Base-by-base conservation (phyloP, 2,113 vertebrate species). In the Alces alces region DNA sequence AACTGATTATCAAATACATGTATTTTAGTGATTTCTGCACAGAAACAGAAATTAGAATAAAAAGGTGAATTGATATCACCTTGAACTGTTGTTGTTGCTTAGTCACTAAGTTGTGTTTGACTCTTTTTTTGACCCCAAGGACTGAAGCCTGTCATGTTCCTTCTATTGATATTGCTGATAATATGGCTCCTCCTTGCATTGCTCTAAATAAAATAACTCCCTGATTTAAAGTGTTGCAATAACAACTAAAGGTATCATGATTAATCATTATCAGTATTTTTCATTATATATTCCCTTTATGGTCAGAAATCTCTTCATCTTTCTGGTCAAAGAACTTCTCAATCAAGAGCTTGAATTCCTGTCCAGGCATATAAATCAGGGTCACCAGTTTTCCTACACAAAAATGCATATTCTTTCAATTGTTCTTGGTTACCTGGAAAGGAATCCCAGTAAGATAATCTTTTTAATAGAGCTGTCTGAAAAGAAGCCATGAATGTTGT, bases 1-100 rank as follows among this genome's bases (percentile, higher is more conserved):
- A n/a, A 30, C 2, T 0, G 1, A 9, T 8, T 45, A 78, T n/a
- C 39, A 79, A 7, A 27, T 12, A 9, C 3, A 36, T 30, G 45
- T 39, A 13, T n/a, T 1, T 14, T 43, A 66, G 11, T 19, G 11
- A 23, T 50, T 28, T 64, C 47, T 83, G 36, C 39, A 57, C 21
- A 54, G 4, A 64, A 64, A 64, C 14, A 33, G 14, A 78, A 78
- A 45, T 45, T 76, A 43, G 6, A 76, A 45, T 43, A 43, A 76
- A 76, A 45, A 45, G 3, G 3, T 76, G 73, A 76, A 15, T 45
- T 76, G 23, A 76, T 28, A 28, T 4, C 43, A 27, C 6, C 5
- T 73, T 43, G 70, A 43, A 43, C 11, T 43, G 36, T 73, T 14
- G n/a, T 39, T 39, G 36, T 27, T 43, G 12, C 19, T 39, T 39